These are phyloP conservation scores for Chondrosia reniformis DNA, from an alignment of 37 sponge, comb jelly and placozoan genomes.

Conservation along the genomic window DNA sequence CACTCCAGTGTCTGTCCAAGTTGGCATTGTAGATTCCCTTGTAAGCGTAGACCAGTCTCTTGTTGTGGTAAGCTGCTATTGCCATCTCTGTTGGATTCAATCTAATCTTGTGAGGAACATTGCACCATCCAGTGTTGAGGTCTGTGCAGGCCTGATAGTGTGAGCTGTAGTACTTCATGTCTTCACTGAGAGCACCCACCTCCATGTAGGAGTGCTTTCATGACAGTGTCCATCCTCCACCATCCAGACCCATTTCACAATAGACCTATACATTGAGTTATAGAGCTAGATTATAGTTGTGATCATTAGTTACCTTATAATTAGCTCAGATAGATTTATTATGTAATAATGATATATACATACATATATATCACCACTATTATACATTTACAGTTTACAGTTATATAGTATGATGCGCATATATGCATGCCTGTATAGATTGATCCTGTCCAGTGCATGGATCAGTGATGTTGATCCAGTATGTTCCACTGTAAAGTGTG, in stretches of 20 bases:
- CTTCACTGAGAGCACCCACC: conserved; percentile 11
- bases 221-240: conserved; percentile 7
- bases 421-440: not conserved
- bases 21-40: conserved; percentile 3
- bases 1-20: not conserved
- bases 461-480: not conserved
- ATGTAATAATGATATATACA: too few species aligned
- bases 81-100: conserved; percentile 20
- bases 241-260: conserved; percentile 2
- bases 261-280: conserved; percentile 9
- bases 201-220: conserved; percentile 15
- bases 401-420: not conserved
- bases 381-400: not conserved
- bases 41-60: conserved; percentile 16
- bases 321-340: too few species aligned
- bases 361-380: not conserved
- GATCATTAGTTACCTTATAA: too few species aligned
- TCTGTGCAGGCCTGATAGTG: conserved; percentile 6
- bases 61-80: conserved; percentile 23
- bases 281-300: too few species aligned
- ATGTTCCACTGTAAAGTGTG: not conserved
- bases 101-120: not conserved
- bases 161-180: conserved; percentile 20
- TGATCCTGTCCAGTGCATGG: not conserved
- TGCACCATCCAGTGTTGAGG: conserved; percentile 21